Evolutionary conservation across 2,113 vertebrate genomes (phyloP), one percentile per base, ranked within the genome.

Genomic region (Dasyurus viverrinus): DNA sequence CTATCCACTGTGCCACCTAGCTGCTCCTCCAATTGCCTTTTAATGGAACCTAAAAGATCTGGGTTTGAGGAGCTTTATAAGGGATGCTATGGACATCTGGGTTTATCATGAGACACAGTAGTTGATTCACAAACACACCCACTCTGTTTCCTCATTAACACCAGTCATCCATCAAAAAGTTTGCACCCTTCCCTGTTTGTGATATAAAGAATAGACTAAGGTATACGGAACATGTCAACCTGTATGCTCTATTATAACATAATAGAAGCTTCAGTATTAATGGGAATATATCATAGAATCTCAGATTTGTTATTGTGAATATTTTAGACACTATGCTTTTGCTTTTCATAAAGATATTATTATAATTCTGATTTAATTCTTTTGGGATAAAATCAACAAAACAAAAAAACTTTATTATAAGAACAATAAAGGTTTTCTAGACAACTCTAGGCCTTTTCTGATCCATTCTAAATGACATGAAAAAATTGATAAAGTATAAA

Each of bases 291-390:
- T 7, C 22, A 90, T 1, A 60, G 89, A 36, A 92, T 46, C 76
- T 93, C 42, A 94, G 50, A 8, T 60, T 46, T 95, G 53, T 2
- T 8, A 30, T 36, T 42, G 9, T 0, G 53, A 22, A 76, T 8
- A 55, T 55, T 94, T 92, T 89, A 93, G 48, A 91, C 91, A 53
- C 42, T 97, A 60, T 60, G n/a, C 9, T 22, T 42, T 60, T 94
- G 53, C 4, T 94, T 91, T 93, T 92, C 53, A 95, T 48, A 25
- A 42, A 60, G 53, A 7, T n/a, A 90, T 60, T 52, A 89, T 90
- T 93, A 46, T 91, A 53, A 54, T 90, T 90, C 84, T 50, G 30
- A 4, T 12, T 93, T 89, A 19, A 36, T 30, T 90, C 60, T 90
- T 95, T 93, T 91, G 23, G 22, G 19, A 24, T 24, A 23, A 36